phyloP scores from a whole-genome alignment of 2,888 invertebrate species.

The Volucella inflata region DNA sequence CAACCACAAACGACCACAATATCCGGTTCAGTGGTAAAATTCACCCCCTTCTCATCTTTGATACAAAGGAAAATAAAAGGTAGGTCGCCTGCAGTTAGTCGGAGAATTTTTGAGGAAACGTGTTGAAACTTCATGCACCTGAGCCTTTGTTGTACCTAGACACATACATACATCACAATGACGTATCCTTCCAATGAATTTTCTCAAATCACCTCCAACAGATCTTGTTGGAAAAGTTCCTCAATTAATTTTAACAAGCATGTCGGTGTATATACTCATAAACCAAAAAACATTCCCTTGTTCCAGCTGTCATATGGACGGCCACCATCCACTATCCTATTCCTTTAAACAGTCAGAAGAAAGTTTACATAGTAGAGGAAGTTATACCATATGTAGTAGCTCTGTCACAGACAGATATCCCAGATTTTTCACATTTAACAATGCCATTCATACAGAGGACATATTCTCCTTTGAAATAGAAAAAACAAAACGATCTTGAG shows the following conservation, averaged over 20 bases:
- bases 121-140: slow-evolving; percentile 58
- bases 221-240: slow-evolving; percentile 67
- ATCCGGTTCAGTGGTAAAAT: slow-evolving; percentile 8
- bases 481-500: slow-evolving; percentile 40
- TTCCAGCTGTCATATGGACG: background rate
- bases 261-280: slow-evolving; percentile 49
- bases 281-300: slow-evolving; percentile 55
- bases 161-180: slow-evolving; percentile 61
- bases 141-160: slow-evolving; percentile 19
- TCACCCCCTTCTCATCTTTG: background rate
- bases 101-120: slow-evolving; percentile 17
- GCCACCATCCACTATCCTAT: background rate
- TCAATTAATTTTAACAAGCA: slow-evolving; percentile 73
- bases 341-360: too few relatives aligned
- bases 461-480: slow-evolving; percentile 48
- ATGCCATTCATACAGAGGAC: slow-evolving; percentile 63
- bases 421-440: slow-evolving; percentile 65
- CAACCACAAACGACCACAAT: slow-evolving; percentile 27
- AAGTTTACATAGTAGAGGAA: too few relatives aligned
- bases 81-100: background rate
- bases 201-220: slow-evolving; percentile 47
- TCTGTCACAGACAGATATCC: slow-evolving; percentile 35
- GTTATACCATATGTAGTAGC: background rate
- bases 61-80: too few relatives aligned
- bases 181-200: slow-evolving; percentile 58